These are phyloP conservation scores for Lophotriccus pileatus DNA, from an alignment of 2,797 vertebrate genomes.

Conservation along the genomic window DNA sequence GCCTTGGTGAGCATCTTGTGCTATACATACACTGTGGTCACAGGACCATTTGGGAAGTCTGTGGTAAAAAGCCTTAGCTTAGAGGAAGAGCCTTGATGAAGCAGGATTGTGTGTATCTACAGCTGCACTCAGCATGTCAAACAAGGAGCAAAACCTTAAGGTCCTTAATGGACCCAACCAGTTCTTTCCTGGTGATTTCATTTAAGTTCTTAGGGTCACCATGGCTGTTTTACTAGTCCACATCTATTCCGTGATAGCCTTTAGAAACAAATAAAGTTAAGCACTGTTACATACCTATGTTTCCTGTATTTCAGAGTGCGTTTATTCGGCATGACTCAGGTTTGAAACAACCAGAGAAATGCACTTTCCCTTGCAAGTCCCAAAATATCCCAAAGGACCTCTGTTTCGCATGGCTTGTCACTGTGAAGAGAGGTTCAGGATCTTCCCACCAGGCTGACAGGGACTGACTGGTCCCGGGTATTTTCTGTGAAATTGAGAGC, in stretches of 20 bases:
- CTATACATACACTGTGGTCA: not conserved
- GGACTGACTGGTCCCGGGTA: not conserved
- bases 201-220: not conserved
- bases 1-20: not conserved
- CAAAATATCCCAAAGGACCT: not conserved
- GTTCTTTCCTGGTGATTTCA: not conserved
- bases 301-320: not conserved
- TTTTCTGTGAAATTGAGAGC: not conserved
- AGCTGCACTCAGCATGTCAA: not conserved
- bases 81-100: not conserved
- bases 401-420: not conserved
- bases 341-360: not conserved
- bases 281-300: accelerated
- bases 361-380: not conserved
- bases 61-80: not conserved
- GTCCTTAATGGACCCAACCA: accelerated
- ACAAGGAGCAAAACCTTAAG: not conserved
- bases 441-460: not conserved
- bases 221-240: not conserved
- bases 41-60: not conserved
- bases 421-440: not conserved
- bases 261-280: not conserved
- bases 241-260: not conserved
- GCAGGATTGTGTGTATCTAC: not conserved
- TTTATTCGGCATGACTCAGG: not conserved